Base-by-base conservation (phyloP, 2,113 vertebrate genomes). In the Alosa alosa region DNA sequence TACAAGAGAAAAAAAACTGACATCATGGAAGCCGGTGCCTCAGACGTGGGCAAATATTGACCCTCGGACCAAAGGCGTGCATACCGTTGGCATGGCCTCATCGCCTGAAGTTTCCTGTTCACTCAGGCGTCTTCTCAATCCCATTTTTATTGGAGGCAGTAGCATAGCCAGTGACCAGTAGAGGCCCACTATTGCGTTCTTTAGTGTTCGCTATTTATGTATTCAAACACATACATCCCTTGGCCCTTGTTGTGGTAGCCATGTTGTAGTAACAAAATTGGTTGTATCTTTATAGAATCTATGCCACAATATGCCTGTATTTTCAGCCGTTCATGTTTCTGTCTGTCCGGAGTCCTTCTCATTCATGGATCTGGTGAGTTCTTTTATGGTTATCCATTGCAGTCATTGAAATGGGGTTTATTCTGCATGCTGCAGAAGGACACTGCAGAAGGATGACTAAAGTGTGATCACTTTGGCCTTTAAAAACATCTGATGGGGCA, bases 41-140 rank as follows among this genome's bases (percentile, higher is more conserved):
- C 8, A 78, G 45, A 11, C 84, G 50, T 83, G 88, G 86, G 86
- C 86, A 90, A 88, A 91, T 88, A 84, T 89, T 89, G 83, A 87
- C 87, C 83, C 52, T 84, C 78, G 55, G 82, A 81, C 83, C 60
- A 75, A 81, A 52, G 78, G 3, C 72, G 39, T 13, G 25, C 72
- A 78, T 78, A 39, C 72, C 83, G 83, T 85, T 85, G 41, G 31
- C 49, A 36, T 57, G 45, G 84, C 75, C 13, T 55, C 31, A 55
- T 82, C 57, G 72, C 10, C 72, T 39, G 13, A 39, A 78, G 31
- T 36, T 78, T 88, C 55, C 20, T 36, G 39, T 45, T 81, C 22
- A 49, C 41, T 50, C 49, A 25, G 72, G 49, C 25, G 50, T 1
- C 64, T 81, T 83, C 49, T 39, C 52, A 46, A 31, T 60, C 82